Percentiles rank a stretch among this genome's conserved stretches.
These are phyloP conservation scores for Motacilla tschutschensis DNA, from an alignment of 2,113 vertebrate genomes.

Conservation along the genomic window DNA sequence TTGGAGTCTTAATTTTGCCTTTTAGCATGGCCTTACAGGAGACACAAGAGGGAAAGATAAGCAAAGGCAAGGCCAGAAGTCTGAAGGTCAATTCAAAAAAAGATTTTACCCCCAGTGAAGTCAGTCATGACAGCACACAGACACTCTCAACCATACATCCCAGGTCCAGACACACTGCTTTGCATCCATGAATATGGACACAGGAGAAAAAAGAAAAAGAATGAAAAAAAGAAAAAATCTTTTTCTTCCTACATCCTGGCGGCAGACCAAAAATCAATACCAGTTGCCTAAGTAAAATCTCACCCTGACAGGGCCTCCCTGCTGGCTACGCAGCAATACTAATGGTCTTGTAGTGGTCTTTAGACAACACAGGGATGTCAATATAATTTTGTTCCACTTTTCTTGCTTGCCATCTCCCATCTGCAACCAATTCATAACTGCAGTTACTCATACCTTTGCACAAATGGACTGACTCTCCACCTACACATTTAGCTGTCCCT, in stretches of 20 bases:
- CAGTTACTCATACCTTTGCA: conserved; percentile 73
- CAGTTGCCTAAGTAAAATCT: conserved; percentile 71
- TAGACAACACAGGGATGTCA: conserved; percentile 71
- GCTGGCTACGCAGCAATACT: conserved; percentile 60
- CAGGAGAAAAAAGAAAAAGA: not conserved
- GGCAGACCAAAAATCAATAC: conserved; percentile 71
- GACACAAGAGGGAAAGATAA: not conserved
- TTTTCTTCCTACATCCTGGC: conserved; percentile 31
- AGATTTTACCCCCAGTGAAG: not conserved
- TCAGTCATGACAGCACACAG: not conserved
- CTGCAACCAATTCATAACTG: conserved; percentile 77
- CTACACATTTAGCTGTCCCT: conserved; percentile 56
- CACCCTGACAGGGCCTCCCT: conserved; percentile 62
- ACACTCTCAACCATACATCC: not conserved
- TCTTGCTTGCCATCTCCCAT: conserved; percentile 75
- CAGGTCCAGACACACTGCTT: not conserved
- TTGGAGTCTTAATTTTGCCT: not conserved
- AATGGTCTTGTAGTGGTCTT: conserved; percentile 69
- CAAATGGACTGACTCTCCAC: conserved; percentile 55
- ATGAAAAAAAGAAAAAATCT: not conserved
- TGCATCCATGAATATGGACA: not conserved
- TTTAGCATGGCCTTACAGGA: not conserved
- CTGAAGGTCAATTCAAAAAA: not conserved
- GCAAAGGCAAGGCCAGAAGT: not conserved
- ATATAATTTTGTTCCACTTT: conserved; percentile 80